These are phyloP conservation scores for Scrobipalpa costella DNA, from an alignment of 2,888 invertebrate species.

Conservation along the genomic window DNA sequence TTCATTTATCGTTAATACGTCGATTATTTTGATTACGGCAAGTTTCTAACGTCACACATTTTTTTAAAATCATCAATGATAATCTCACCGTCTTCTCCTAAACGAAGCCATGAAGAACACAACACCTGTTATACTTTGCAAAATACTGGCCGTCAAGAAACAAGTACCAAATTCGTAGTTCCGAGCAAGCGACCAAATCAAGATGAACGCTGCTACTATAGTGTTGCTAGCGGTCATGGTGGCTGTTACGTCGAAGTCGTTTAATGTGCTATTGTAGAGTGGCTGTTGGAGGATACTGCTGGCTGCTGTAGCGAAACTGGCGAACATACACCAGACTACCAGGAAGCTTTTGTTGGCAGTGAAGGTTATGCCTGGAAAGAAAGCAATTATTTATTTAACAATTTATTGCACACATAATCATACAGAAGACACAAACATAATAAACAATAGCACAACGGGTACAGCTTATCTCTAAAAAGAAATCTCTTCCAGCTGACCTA, in stretches of 20 bases:
- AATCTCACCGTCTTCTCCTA: slow-evolving; percentile 54
- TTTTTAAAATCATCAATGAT: neutral
- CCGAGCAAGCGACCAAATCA: slow-evolving; percentile 60
- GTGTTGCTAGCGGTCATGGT: slow-evolving; percentile 69
- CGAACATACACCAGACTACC: slow-evolving; percentile 70
- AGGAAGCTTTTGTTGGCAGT: slow-evolving; percentile 61
- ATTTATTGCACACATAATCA: too few species aligned
- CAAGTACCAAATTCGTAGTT: slow-evolving; percentile 68
- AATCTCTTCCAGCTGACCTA: too few species aligned
- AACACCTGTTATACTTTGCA: slow-evolving; percentile 62
- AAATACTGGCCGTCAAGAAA: slow-evolving; percentile 63
- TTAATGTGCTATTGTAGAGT: slow-evolving; percentile 65
- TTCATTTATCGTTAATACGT: too few species aligned
- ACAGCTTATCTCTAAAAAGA: too few species aligned
- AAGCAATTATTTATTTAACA: too few species aligned
- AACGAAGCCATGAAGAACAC: slow-evolving; percentile 66
- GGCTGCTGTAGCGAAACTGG: slow-evolving; percentile 66
- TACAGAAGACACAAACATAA: too few species aligned
- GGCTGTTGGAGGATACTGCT: slow-evolving; percentile 68
- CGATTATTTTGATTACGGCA: too few species aligned
- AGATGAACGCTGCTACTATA: slow-evolving; percentile 60
- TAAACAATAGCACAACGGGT: too few species aligned
- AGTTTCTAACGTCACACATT: too few species aligned
- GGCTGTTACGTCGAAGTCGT: slow-evolving; percentile 73
- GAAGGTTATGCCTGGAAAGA: slow-evolving; percentile 61